phyloP scores from a whole-genome alignment of 2,888 invertebrate genomes.

The Halictus quadricinctus region DNA sequence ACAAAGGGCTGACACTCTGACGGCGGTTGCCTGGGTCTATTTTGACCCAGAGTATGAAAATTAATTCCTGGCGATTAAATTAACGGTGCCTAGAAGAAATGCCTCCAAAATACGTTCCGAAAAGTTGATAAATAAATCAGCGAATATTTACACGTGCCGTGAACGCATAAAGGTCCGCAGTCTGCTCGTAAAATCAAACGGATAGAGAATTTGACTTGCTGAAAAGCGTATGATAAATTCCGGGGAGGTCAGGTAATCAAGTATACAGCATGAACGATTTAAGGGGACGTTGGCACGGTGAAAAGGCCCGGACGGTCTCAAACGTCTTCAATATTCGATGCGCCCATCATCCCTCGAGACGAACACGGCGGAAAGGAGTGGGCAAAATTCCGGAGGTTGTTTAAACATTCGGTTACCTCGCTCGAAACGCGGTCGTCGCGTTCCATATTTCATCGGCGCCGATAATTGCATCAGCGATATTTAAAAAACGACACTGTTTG shows the following conservation, averaged over 20 bases:
- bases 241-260: slow-evolving; percentile 39
- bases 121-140: too few relatives aligned
- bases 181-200: neutral
- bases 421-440: neutral
- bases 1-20: too few relatives aligned
- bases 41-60: too few relatives aligned
- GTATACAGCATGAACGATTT: slow-evolving; percentile 28
- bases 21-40: too few relatives aligned
- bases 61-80: too few relatives aligned
- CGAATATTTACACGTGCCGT: neutral
- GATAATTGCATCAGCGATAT: neutral
- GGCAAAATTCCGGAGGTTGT: neutral
- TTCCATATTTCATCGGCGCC: neutral
- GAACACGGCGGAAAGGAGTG: neutral
- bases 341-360: slow-evolving; percentile 20
- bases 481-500: neutral
- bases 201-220: neutral
- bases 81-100: too few relatives aligned
- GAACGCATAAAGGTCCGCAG: neutral
- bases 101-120: too few relatives aligned
- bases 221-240: neutral
- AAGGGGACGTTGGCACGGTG: slow-evolving; percentile 23
- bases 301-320: slow-evolving; percentile 28
- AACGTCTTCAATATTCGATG: slow-evolving; percentile 47
- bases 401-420: slow-evolving; percentile 12